Evolutionary conservation across 2,797 vertebrate species (phyloP), one percentile per base, ranked within the genome.

Genomic region (Typhlichthys subterraneus): DNA sequence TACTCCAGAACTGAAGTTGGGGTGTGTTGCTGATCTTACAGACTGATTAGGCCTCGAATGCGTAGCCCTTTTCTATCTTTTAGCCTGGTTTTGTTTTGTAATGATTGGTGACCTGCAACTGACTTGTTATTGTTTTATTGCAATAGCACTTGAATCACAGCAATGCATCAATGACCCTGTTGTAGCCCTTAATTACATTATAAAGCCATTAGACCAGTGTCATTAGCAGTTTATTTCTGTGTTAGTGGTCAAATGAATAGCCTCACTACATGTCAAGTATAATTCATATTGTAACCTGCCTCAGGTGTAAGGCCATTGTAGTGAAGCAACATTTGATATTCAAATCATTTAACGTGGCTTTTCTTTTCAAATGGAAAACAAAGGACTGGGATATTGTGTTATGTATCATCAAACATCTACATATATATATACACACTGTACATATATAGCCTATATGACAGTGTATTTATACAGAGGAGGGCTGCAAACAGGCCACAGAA

Each of bases 1-100:
- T 77, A 81, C 82, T 85, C 77, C 69, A 75, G 63, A 63, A 61
- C 49, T 73, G 66, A 76, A 61, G 76, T 63, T 69, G 70, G 79
- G 53, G 59, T 76, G 69, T 15, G 23, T 72, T 63, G 50, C 63
- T 64, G 65, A 75, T 79, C 61, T 69, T 52, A 58, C 5, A 66
- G 70, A 75, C 70, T 68, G 77, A 77, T 29, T 50, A 17, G 38
- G 15, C 55, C 38, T 19, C 2, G 0, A 38, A 2, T 49, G 6
- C 1, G 13, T 59, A 45, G 38, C 5, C 4, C 6, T 15, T 50
- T 65, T 50, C 38, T n/a, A 1, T 58, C 1, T 51, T 7, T 50
- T 14, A 17, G 13, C 45, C 23, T 58, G 17, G 6, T 17, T 10
- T 9, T 58, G 11, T 14, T 8, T 15, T 14, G 9, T n/a, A n/a